Evolutionary conservation across 2,113 vertebrate genomes (phyloP), one percentile per base, ranked within the genome.

Genomic region (Cyprinodon brontotheroides): DNA sequence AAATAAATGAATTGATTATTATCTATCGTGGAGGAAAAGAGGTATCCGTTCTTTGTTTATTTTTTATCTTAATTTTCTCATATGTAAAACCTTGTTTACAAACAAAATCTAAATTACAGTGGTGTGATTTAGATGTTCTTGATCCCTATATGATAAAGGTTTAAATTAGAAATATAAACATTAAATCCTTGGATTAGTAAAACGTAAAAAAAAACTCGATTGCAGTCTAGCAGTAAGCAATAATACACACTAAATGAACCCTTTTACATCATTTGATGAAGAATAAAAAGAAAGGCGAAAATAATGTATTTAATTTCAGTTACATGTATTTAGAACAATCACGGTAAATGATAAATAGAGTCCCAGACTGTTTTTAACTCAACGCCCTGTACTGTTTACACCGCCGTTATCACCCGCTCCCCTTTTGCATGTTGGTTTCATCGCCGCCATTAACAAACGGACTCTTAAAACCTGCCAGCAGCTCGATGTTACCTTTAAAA

Each of bases 371-470:
- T 20, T 37, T 20, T 37, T 1, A 39, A 43, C 39, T 39, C 60
- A 11, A 37, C 64, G 20, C 17, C 67, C 68, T 68, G 74, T 70
- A 72, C 69, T 61, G 75, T 83, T 87, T 76, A 29, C 79, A 79
- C 66, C 39, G 53, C 65, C 60, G 75, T 90, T 86, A 85, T 82
- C 85, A 75, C 86, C 69, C 65, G 64, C 59, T 11, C 66, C 3
- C 48, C 61, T 70, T 70, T 72, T 80, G 62, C 66, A 77, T 65
- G 53, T 47, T 62, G 39, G 60, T 37, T 80, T 86, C 79, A 62
- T 84, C 89, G 48, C 81, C 40, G 5, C 77, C 84, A 74, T 84
- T 68, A 87, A 83, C 88, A 87, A 85, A 85, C 67, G 29, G 38
- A 43, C 74, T 79, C n/a, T 37, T 72, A 59, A 80, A 70, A 57